Conservation (phyloP, 2,888 invertebrate species). For the Xiphydria camelus region DNA sequence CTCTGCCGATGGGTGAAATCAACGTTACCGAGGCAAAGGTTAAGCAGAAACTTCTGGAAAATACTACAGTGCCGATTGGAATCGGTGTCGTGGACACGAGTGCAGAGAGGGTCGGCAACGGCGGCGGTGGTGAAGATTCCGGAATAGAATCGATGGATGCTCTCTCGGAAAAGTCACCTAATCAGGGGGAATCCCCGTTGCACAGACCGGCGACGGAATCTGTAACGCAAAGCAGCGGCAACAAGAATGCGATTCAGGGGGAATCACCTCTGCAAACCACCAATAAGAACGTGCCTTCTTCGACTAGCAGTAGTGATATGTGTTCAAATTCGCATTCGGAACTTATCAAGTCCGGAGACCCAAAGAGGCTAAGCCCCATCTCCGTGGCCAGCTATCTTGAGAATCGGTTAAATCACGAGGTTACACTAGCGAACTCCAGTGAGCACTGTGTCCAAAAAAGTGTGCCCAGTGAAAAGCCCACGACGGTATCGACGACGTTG, state of each 20-base stretch:
- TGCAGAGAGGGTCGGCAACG: conserved; percentile 38
- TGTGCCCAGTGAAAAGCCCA: conserved; percentile 34
- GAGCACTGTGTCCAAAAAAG: conserved; percentile 26
- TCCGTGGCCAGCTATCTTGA: conserved; percentile 43
- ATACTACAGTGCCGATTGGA: conserved; percentile 35
- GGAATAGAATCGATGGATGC: conserved; percentile 94
- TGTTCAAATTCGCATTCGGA: conserved; percentile 54
- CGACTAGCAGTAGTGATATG: conserved; percentile 54
- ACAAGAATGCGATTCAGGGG: conserved; percentile 45
- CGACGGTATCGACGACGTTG: conserved; percentile 48
- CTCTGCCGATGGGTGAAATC: conserved; percentile 57
- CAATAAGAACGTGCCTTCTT: conserved; percentile 57
- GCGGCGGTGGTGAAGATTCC: conserved; percentile 79
- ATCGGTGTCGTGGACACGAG: conserved; percentile 35
- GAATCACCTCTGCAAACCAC: conserved; percentile 60
- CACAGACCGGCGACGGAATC: conserved; percentile 58
- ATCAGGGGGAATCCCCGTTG: conserved; percentile 76
- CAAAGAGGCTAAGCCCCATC: conserved; percentile 42
- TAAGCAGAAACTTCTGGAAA: conserved; percentile 64
- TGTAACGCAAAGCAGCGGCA: conserved; percentile 43
- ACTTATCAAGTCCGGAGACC: conserved; percentile 46
- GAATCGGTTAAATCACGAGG: conserved; percentile 41
- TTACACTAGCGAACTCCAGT: conserved; percentile 29
- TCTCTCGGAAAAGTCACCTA: conserved; percentile 88
- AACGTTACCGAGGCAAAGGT: conserved; percentile 63